Conservation (phyloP, 2,888 invertebrate genomes). For the Epinotia nisella region DNA sequence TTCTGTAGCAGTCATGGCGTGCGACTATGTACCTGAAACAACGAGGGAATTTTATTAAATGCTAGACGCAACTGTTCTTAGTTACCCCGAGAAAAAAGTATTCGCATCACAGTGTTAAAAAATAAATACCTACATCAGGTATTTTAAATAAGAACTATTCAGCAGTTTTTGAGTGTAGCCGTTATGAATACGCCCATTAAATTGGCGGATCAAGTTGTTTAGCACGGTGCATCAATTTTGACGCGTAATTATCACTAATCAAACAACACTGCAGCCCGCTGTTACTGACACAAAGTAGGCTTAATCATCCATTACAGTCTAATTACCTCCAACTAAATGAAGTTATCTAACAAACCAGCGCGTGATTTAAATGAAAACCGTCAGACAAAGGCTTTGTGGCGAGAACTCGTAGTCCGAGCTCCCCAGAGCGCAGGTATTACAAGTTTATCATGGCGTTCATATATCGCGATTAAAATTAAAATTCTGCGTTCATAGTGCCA, state of each 20-base stretch:
- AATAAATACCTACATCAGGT: no score
- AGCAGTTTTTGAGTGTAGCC: background rate
- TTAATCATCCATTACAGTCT: conserved; percentile 10
- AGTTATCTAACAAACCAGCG: conserved; percentile 2
- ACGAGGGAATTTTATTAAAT: conserved; percentile 21
- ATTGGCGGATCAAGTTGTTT: background rate
- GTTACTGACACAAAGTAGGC: conserved; percentile 1
- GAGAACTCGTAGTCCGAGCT: conserved; percentile 17
- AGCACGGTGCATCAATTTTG: conserved; percentile 1
- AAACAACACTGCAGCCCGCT: conserved; percentile 2
- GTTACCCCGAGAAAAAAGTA: background rate
- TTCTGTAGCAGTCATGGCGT: conserved; percentile 23
- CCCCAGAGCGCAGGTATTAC: conserved; percentile 28
- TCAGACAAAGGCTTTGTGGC: conserved; percentile 30
- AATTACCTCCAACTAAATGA: conserved; percentile 3
- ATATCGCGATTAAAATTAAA: conserved; percentile 48
- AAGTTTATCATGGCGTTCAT: conserved; percentile 39
- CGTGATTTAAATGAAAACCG: conserved; percentile 24
- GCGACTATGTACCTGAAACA: conserved; percentile 41
- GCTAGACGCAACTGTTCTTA: background rate
- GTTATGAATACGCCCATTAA: background rate
- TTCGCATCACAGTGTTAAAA: background rate
- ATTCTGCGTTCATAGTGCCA: conserved; percentile 47
- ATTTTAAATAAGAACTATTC: background rate
- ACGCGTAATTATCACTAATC: conserved; percentile 18